A percentile compares a stretch with the other conserved stretches of the same genome.
Conservation (phyloP, 2,797 vertebrate species). For the Scleropages formosus region DNA sequence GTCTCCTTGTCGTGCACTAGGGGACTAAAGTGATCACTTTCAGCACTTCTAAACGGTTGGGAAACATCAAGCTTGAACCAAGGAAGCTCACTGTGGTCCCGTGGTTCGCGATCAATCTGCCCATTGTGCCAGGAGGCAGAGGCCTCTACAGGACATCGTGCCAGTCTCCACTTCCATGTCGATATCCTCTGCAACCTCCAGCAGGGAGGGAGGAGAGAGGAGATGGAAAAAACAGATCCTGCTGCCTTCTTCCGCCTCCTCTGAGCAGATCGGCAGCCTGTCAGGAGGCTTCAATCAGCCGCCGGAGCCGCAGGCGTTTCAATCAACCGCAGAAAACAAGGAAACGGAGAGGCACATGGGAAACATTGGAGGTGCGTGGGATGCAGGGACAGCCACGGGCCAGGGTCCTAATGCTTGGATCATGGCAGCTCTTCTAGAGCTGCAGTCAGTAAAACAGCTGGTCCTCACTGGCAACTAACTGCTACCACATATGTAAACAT, state of each 20-base stretch:
- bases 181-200: background rate
- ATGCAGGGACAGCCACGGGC: no score
- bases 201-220: background rate
- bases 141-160: background rate
- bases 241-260: constrained; percentile 53
- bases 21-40: background rate
- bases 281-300: constrained; percentile 47
- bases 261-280: no score
- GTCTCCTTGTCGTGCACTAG: background rate
- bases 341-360: constrained; percentile 26
- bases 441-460: no score
- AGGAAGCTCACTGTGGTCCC: no score
- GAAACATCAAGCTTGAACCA: no score
- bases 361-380: no score
- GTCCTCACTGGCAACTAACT: no score
- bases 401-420: no score
- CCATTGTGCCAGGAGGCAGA: background rate
- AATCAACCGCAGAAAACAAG: constrained; percentile 62
- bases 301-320: constrained; percentile 49
- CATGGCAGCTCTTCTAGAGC: no score
- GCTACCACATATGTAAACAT: no score
- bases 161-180: background rate
- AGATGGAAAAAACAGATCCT: constrained; percentile 43
- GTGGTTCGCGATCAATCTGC: background rate
- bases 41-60: no score